Conservation (phyloP, 2,113 vertebrate species). For the Zapornia atra region DNA sequence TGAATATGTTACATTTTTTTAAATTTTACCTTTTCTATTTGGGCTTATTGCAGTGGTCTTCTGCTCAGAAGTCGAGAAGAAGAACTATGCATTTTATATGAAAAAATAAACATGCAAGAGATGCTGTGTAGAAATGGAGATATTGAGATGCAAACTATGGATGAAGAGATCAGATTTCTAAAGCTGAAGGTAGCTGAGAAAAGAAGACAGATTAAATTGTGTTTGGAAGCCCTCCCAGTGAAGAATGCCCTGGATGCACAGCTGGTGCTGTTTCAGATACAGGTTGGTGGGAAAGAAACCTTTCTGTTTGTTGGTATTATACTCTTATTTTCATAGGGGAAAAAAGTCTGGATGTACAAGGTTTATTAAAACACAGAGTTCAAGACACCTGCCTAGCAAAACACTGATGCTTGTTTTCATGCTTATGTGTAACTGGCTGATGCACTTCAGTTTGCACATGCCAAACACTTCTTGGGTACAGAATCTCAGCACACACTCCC, state of each 20-base stretch:
- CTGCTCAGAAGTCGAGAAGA: slow-evolving; percentile 88
- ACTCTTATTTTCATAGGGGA: neutral
- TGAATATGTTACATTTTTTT: neutral
- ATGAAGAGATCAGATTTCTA: slow-evolving; percentile 84
- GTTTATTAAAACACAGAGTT: neutral
- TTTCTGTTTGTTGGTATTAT: neutral
- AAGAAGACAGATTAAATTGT: slow-evolving; percentile 77
- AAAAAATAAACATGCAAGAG: slow-evolving; percentile 85
- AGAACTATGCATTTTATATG: slow-evolving; percentile 83
- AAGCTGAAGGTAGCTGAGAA: slow-evolving; percentile 81
- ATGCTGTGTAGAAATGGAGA: slow-evolving; percentile 77
- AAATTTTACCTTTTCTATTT: neutral
- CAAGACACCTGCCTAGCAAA: neutral
- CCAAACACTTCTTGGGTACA: neutral
- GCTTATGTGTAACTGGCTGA: neutral
- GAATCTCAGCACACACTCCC: neutral
- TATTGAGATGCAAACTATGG: slow-evolving; percentile 77
- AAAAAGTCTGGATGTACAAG: neutral
- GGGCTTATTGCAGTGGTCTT: slow-evolving; percentile 76
- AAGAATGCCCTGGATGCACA: slow-evolving; percentile 78
- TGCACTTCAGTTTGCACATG: neutral
- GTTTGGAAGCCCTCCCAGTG: slow-evolving; percentile 69
- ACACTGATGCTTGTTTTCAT: neutral
- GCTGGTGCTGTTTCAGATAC: slow-evolving; percentile 78
- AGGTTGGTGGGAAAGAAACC: slow-evolving; percentile 74